Conservation (phyloP, 64 coral and sea anemone species). For the Actinia equina region DNA sequence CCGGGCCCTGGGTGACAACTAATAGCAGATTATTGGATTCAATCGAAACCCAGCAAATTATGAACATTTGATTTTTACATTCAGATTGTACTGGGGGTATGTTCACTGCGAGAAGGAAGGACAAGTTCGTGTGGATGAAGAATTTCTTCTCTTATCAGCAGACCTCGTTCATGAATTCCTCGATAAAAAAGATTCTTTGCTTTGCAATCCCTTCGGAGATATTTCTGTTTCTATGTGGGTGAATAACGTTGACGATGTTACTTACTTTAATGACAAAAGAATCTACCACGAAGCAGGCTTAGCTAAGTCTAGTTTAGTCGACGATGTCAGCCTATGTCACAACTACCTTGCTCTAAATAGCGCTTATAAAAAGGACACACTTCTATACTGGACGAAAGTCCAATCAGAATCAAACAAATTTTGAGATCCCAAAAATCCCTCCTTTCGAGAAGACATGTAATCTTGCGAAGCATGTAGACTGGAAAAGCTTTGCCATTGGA, state of each 20-base stretch:
- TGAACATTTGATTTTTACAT: neutral
- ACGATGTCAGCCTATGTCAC: conserved; percentile 34
- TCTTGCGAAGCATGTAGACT: conserved; percentile 54
- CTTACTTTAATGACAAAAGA: conserved; percentile 73
- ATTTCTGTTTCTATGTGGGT: conserved; percentile 82
- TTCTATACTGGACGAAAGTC: conserved; percentile 66
- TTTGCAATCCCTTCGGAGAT: conserved; percentile 87
- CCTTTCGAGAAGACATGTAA: conserved; percentile 56
- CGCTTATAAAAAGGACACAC: conserved; percentile 62
- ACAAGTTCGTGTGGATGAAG: conserved; percentile 81
- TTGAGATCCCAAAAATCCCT: conserved; percentile 62
- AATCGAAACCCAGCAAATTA: no score
- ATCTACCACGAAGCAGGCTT: conserved; percentile 58
- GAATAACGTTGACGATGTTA: conserved; percentile 58
- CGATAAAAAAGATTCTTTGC: conserved; percentile 40
- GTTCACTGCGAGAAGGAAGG: conserved; percentile 73
- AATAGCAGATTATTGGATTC: no score
- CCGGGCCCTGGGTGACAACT: no score
- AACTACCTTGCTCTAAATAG: conserved; percentile 73
- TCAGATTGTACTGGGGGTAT: conserved; percentile 87
- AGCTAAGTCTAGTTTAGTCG: conserved; percentile 33
- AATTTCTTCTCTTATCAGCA: conserved; percentile 68
- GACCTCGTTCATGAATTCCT: conserved; percentile 68
- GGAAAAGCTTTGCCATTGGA: conserved; percentile 58
- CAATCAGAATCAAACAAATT: conserved; percentile 36